These are phyloP conservation scores for Charanyca ferruginea DNA, from an alignment of 2,888 invertebrate species.

Conservation along the genomic window DNA sequence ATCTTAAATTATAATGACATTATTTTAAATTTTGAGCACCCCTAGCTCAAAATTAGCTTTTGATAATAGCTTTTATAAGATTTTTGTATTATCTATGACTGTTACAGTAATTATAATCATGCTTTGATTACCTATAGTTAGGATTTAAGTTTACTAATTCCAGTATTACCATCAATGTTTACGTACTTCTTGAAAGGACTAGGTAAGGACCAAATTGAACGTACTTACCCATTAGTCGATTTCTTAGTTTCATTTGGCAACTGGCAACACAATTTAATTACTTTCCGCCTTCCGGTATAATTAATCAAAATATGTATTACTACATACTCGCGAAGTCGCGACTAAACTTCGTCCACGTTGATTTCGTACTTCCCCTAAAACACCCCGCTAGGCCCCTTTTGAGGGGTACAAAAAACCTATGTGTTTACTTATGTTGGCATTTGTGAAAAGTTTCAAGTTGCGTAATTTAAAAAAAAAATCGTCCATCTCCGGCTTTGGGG, in stretches of 20 bases:
- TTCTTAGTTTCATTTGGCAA: constrained; percentile 5
- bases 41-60: constrained; percentile 1
- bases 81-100: constrained; percentile 21
- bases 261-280: constrained; percentile 11
- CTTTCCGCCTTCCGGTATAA: neutral
- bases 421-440: too few relatives aligned
- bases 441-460: too few relatives aligned
- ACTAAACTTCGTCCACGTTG: too few relatives aligned
- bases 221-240: constrained; percentile 19
- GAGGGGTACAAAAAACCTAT: too few relatives aligned
- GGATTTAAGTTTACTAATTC: neutral
- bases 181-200: neutral
- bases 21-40: constrained; percentile 23
- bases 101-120: constrained; percentile 2
- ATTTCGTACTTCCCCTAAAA: too few relatives aligned
- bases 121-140: neutral
- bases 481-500: too few relatives aligned
- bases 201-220: neutral
- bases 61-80: neutral
- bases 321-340: too few relatives aligned
- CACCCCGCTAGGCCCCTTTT: too few relatives aligned
- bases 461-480: too few relatives aligned
- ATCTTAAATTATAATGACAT: too few relatives aligned
- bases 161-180: neutral
- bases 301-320: too few relatives aligned